Evolutionary conservation across 1,140 invertebrate species (phyloP).

Genomic region (Papilio glaucus): DNA sequence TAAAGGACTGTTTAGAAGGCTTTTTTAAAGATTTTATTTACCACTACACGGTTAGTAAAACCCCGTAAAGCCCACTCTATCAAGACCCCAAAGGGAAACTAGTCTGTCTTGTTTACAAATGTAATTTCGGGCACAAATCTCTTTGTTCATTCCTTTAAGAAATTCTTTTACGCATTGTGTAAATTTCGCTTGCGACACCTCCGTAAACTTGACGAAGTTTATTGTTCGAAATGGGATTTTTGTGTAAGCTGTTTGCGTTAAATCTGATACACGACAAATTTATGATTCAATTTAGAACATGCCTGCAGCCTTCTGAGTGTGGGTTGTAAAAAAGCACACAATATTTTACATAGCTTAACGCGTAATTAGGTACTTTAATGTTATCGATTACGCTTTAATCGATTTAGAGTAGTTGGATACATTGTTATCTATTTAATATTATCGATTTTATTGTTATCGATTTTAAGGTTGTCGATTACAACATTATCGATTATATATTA

Average conservation of each 20-base stretch:
- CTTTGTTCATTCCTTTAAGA: neutral
- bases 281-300: neutral
- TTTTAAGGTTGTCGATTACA: too few relatives aligned
- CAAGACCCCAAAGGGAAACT: neutral
- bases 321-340: too few relatives aligned
- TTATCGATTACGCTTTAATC: too few relatives aligned
- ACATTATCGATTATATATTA: too few relatives aligned
- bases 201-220: neutral
- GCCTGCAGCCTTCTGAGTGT: neutral
- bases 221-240: neutral
- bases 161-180: neutral
- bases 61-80: neutral
- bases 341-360: too few relatives aligned
- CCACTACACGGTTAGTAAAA: neutral
- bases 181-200: neutral
- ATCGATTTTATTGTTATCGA: too few relatives aligned
- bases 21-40: neutral
- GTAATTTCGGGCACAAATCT: slow-evolving; percentile 1
- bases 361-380: too few relatives aligned
- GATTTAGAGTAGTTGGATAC: too few relatives aligned
- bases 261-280: neutral
- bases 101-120: neutral
- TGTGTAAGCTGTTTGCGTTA: neutral
- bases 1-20: too few relatives aligned
- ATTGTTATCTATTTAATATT: too few relatives aligned